Conservation (phyloP, 2,888 invertebrate genomes). For the Biston stratarius region DNA sequence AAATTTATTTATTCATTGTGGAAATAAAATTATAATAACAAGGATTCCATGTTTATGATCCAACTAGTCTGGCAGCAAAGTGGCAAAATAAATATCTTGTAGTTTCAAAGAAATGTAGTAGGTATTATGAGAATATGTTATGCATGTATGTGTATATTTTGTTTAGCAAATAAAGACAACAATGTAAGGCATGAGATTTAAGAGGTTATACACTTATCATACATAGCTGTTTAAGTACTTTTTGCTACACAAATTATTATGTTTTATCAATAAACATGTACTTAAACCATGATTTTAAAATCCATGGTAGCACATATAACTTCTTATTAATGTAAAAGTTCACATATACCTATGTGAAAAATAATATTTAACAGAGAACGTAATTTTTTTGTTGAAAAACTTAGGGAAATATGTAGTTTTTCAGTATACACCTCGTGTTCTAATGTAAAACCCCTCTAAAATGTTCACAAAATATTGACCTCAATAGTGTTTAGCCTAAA, state of each 20-base stretch:
- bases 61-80: neutral
- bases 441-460: slow-evolving; percentile 6
- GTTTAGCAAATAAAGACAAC: slow-evolving; percentile 1
- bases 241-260: slow-evolving; percentile 24
- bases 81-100: neutral
- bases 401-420: neutral
- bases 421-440: neutral
- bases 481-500: slow-evolving; percentile 25
- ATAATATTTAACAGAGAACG: neutral
- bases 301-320: neutral
- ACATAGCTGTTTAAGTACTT: slow-evolving; percentile 39
- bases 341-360: neutral
- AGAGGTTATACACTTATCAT: slow-evolving; percentile 58
- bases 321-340: neutral
- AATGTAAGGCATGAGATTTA: slow-evolving; percentile 39
- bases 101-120: neutral
- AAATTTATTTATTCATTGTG: too few relatives aligned
- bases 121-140: neutral
- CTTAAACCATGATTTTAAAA: neutral
- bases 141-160: neutral
- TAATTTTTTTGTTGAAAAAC: neutral
- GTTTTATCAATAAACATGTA: neutral
- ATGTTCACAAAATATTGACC: slow-evolving; percentile 39
- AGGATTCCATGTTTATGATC: neutral
- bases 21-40: neutral